These are phyloP conservation scores for Myiothlypis chrysogaster DNA, from an alignment of 2,797 vertebrate genomes.

Conservation along the genomic window DNA sequence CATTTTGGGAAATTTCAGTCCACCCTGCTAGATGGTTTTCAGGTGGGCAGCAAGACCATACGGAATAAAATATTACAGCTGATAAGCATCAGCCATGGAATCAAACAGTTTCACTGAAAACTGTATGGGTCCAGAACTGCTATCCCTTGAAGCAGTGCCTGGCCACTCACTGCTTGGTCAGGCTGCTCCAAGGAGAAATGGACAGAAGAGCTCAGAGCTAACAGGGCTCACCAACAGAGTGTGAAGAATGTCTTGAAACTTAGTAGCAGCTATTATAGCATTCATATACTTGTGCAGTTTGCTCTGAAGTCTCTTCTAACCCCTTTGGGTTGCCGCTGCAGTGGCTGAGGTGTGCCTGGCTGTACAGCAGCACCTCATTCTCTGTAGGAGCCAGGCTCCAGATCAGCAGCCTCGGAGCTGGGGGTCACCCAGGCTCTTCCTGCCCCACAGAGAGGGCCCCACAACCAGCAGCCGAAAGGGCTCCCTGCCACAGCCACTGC, in stretches of 20 bases:
- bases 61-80: neutral
- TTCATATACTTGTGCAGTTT: neutral
- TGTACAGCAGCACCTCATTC: neutral
- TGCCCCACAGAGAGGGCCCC: fast-evolving
- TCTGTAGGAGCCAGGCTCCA: neutral
- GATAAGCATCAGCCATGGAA: neutral
- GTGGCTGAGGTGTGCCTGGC: neutral
- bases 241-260: neutral
- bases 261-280: neutral
- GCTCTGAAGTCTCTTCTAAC: neutral
- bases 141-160: neutral
- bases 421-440: neutral
- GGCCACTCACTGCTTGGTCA: neutral
- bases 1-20: neutral
- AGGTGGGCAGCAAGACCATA: neutral
- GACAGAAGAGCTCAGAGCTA: neutral
- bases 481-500: neutral
- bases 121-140: neutral
- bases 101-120: neutral
- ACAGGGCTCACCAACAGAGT: neutral
- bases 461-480: neutral
- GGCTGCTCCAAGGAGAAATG: neutral
- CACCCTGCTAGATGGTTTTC: neutral
- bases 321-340: neutral
- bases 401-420: neutral